Evolutionary conservation across 2,888 invertebrate species (phyloP).

Genomic region (Cephus runcator): DNA sequence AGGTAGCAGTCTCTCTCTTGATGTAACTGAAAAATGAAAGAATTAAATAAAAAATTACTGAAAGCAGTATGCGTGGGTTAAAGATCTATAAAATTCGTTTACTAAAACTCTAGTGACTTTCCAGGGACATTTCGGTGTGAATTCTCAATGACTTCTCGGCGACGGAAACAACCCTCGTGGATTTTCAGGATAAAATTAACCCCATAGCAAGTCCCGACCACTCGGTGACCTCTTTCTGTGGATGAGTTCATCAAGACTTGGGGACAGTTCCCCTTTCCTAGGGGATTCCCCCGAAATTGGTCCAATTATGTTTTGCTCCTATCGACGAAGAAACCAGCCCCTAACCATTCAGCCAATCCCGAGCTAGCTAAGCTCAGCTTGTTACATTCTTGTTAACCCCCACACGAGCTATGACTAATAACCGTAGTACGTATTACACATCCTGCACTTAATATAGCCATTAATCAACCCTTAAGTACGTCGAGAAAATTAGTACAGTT

Average conservation of each 20-base stretch:
- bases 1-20: constrained; percentile 83
- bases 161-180: background rate
- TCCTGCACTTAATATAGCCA: background rate
- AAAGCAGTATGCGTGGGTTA: background rate
- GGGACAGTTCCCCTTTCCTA: background rate
- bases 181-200: background rate
- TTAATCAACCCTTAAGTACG: background rate
- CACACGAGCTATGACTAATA: background rate
- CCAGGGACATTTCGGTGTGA: background rate
- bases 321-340: background rate
- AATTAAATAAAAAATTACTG: background rate
- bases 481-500: background rate
- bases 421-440: background rate
- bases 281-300: background rate
- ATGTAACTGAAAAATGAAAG: constrained; percentile 70
- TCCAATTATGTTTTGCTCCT: background rate
- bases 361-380: background rate
- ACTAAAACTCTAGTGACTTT: background rate
- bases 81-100: background rate
- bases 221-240: background rate
- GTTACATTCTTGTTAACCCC: background rate
- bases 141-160: background rate
- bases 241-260: background rate
- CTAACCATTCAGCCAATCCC: background rate
- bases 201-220: background rate